A percentile compares a stretch with the other conserved stretches of the same genome.
phyloP scores from a whole-genome alignment of 92 coral and sea anemone species.

The Epizoanthus illoricatus region DNA sequence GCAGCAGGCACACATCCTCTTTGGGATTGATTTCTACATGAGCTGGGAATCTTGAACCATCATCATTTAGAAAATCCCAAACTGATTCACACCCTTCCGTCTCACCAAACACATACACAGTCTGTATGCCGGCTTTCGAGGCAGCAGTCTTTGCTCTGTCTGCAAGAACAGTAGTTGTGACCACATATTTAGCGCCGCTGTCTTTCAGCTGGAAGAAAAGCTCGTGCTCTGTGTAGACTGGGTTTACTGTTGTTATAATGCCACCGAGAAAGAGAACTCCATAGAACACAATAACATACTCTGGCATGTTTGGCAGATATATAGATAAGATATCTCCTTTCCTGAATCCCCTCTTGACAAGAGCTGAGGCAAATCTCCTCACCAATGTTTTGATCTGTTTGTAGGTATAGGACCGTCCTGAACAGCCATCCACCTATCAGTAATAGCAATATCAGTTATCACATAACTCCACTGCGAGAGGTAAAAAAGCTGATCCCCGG shows the following conservation, averaged over 20 bases:
- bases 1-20: constrained; percentile 63
- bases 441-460: too few relatives aligned
- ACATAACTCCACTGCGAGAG: too few relatives aligned
- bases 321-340: constrained; percentile 71
- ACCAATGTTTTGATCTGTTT: constrained; percentile 55
- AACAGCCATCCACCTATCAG: constrained; percentile 52
- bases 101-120: constrained; percentile 71
- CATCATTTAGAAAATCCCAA: constrained; percentile 65
- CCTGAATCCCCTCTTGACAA: constrained; percentile 70
- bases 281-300: constrained; percentile 68
- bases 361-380: constrained; percentile 73
- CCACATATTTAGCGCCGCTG: constrained; percentile 64
- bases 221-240: constrained; percentile 66
- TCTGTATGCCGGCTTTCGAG: constrained; percentile 52
- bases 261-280: constrained; percentile 79
- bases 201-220: constrained; percentile 68
- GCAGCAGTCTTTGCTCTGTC: constrained; percentile 73
- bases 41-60: constrained; percentile 69
- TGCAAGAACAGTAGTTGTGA: constrained; percentile 70
- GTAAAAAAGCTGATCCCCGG: too few relatives aligned
- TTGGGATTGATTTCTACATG: constrained; percentile 62
- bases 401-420: constrained; percentile 79
- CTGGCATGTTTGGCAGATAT: constrained; percentile 69
- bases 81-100: constrained; percentile 68
- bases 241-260: constrained; percentile 62